Percentiles rank a stretch among this genome's conserved stretches.
phyloP scores from a whole-genome alignment of 2,113 vertebrate species.

The Trematomus loennbergii region DNA sequence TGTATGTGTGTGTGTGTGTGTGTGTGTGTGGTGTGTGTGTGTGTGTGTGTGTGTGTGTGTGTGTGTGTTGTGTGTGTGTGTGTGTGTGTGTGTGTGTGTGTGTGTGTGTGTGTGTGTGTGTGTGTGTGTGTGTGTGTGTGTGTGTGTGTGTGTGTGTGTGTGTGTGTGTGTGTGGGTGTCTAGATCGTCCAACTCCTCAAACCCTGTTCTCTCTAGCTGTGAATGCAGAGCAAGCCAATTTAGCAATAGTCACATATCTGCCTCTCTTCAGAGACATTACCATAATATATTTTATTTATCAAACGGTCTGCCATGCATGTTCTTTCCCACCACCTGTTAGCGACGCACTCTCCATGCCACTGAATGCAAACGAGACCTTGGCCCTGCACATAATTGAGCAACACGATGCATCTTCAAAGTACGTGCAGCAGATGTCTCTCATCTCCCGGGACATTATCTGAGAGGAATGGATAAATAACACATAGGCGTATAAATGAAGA shows the following conservation, averaged over 20 bases:
- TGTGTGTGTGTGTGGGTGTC: constrained; percentile 7
- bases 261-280: constrained; percentile 68
- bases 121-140: too few species aligned
- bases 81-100: neutral
- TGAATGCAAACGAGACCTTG: constrained; percentile 79
- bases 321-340: constrained; percentile 82
- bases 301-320: constrained; percentile 68
- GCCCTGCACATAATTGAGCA: constrained; percentile 80
- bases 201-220: constrained; percentile 30
- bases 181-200: constrained; percentile 40
- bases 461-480: constrained; percentile 85
- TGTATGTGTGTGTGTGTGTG: constrained; percentile 7
- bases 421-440: constrained; percentile 80
- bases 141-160: neutral
- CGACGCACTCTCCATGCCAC: constrained; percentile 74
- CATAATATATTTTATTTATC: constrained; percentile 85
- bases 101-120: constrained; percentile 4
- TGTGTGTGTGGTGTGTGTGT: neutral
- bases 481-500: constrained; percentile 74
- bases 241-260: constrained; percentile 67
- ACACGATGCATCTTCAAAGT: constrained; percentile 81
- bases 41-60: constrained; percentile 4
- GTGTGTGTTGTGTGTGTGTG: neutral
- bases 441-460: constrained; percentile 80
- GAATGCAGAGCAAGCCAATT: constrained; percentile 53